A percentile compares a stretch with the other conserved stretches of the same genome.
phyloP scores from a whole-genome alignment of 2,113 vertebrate species.

The Mungos mungo region DNA sequence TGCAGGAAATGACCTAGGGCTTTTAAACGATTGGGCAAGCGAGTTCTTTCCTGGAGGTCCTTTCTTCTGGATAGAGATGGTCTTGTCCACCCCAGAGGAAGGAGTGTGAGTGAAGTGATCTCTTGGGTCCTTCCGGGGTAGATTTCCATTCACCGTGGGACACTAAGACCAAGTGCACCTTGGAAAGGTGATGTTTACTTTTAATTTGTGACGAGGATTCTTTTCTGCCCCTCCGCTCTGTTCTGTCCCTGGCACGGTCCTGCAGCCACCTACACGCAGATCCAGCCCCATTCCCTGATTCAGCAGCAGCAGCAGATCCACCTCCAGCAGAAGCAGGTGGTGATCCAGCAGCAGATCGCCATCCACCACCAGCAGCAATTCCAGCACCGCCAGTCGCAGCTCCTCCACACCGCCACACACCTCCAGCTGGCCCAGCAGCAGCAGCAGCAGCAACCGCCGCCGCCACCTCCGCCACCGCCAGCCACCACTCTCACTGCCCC shows the following conservation, averaged over 20 bases:
- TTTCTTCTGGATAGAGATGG: not conserved
- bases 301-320: slow-evolving; percentile 92
- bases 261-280: slow-evolving; percentile 87
- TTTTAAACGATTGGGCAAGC: not conserved
- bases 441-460: slow-evolving; percentile 82
- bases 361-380: slow-evolving; percentile 92
- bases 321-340: slow-evolving; percentile 89
- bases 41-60: not conserved
- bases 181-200: not conserved
- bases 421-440: slow-evolving; percentile 90
- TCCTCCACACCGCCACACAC: slow-evolving; percentile 92
- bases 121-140: not conserved
- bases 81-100: not conserved
- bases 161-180: not conserved
- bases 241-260: not conserved
- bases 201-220: not conserved
- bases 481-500: slow-evolving; percentile 80
- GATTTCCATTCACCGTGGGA: not conserved
- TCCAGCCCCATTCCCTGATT: slow-evolving; percentile 89
- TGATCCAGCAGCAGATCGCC: slow-evolving; percentile 90
- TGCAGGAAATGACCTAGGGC: not conserved
- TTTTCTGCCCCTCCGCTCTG: not conserved
- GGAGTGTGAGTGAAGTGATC: not conserved
- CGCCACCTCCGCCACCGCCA: slow-evolving; percentile 77
- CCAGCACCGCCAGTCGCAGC: slow-evolving; percentile 93